A percentile compares a stretch with the other conserved stretches of the same genome.
Conservation (phyloP, 1,140 invertebrate genomes). For the Micrasema minimum region DNA sequence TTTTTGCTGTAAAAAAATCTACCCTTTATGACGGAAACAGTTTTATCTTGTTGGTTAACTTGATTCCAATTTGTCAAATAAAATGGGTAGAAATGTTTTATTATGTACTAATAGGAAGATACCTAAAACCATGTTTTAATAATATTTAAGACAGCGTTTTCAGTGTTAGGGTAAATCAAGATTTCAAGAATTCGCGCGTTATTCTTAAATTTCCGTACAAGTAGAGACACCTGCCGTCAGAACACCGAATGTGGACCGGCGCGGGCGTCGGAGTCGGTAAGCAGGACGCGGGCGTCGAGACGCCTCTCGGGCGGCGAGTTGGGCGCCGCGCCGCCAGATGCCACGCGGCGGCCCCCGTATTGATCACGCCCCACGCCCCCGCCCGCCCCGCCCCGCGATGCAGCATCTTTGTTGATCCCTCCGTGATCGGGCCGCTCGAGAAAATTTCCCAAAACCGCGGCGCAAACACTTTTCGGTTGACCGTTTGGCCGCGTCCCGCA, state of each 20-base stretch:
- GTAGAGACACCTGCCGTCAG: constrained; percentile 10
- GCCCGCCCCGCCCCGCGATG: constrained; percentile 34
- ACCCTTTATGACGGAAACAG: too few species aligned
- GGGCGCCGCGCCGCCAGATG: constrained; percentile 40
- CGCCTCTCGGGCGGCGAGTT: neutral
- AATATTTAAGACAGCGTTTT: too few species aligned
- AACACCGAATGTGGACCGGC: neutral
- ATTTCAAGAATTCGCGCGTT: neutral
- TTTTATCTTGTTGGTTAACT: too few species aligned
- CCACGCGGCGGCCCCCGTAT: constrained; percentile 39
- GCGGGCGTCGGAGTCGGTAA: constrained; percentile 3
- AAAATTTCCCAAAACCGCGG: constrained; percentile 28
- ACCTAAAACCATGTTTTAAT: too few species aligned
- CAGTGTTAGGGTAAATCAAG: too few species aligned
- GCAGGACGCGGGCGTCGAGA: neutral
- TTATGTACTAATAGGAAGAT: too few species aligned
- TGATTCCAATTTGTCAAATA: too few species aligned
- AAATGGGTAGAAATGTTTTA: too few species aligned
- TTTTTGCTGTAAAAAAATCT: too few species aligned
- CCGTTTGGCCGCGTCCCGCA: constrained; percentile 13
- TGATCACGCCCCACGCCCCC: constrained; percentile 43
- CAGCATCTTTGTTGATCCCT: constrained; percentile 54
- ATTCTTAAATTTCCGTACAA: neutral
- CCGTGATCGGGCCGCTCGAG: constrained; percentile 12
- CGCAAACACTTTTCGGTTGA: constrained; percentile 22